Percentiles rank a stretch among this genome's conserved stretches.
Conservation (phyloP, 2,113 vertebrate genomes). For the Columba livia region DNA sequence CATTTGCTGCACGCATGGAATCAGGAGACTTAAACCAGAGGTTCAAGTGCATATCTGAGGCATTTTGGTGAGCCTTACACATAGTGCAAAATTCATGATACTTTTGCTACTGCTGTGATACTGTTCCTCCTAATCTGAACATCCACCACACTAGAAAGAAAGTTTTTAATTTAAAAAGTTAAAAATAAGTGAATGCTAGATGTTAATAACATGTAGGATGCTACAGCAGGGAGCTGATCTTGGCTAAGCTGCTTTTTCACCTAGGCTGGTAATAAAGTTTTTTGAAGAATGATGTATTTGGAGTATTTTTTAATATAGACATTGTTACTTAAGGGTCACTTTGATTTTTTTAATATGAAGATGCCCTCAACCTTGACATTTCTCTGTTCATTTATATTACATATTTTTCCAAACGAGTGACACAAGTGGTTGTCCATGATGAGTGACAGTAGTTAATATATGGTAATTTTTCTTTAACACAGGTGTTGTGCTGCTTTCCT, state of each 20-base stretch:
- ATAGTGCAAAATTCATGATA: not conserved
- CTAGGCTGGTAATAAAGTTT: not conserved
- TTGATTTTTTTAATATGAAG: not conserved
- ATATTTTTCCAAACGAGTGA: not conserved
- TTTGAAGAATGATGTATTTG: not conserved
- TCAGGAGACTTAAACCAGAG: not conserved
- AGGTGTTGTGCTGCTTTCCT: not conserved
- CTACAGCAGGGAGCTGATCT: not conserved
- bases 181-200: not conserved
- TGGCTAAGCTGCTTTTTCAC: not conserved
- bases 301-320: not conserved
- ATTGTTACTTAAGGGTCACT: not conserved
- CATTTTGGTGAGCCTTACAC: not conserved
- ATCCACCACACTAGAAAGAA: not conserved
- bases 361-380: not conserved
- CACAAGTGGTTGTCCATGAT: not conserved
- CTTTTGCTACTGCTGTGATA: not conserved
- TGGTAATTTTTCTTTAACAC: not conserved
- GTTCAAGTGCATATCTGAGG: not conserved
- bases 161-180: not conserved
- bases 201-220: fast-evolving
- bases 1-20: not conserved
- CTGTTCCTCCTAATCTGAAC: not conserved
- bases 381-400: not conserved
- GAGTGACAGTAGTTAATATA: not conserved